Evolutionary conservation across 2,113 vertebrate species (phyloP).

Genomic region (Oreochromis niloticus): DNA sequence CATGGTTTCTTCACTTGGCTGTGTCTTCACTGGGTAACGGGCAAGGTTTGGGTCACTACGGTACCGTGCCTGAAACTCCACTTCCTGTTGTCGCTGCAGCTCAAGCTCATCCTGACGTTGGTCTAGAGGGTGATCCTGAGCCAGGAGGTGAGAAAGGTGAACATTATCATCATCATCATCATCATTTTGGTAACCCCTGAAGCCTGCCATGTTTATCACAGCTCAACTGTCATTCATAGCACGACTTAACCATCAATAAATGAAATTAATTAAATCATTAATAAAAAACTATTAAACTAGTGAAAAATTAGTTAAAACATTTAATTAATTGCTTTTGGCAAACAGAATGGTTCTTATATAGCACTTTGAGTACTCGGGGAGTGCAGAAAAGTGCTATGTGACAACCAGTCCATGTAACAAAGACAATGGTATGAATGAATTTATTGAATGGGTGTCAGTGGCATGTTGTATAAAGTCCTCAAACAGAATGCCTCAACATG

Average conservation of each 20-base stretch:
- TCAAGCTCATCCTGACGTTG: constrained; percentile 61
- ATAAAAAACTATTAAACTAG: neutral
- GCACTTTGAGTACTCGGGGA: accelerated
- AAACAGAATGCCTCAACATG: neutral
- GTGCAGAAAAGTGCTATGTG: neutral
- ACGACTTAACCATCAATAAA: neutral
- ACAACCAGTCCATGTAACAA: neutral
- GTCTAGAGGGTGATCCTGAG: constrained; percentile 34
- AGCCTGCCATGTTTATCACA: neutral
- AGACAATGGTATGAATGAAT: neutral
- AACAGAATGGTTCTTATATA: neutral
- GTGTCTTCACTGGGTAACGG: constrained; percentile 88
- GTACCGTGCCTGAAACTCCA: constrained; percentile 88
- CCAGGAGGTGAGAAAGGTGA: neutral
- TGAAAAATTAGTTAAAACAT: neutral
- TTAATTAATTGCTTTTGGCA: neutral
- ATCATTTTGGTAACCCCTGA: neutral
- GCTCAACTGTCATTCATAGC: neutral
- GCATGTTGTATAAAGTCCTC: neutral
- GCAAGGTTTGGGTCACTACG: constrained; percentile 94
- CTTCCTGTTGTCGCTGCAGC: constrained; percentile 77
- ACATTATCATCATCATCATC: neutral
- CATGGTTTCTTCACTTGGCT: constrained; percentile 91
- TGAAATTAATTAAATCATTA: neutral
- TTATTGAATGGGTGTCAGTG: neutral